A percentile compares a stretch with the other conserved stretches of the same genome.
phyloP scores from a whole-genome alignment of 23 tunicate species.

The Halocynthia roretzi region DNA sequence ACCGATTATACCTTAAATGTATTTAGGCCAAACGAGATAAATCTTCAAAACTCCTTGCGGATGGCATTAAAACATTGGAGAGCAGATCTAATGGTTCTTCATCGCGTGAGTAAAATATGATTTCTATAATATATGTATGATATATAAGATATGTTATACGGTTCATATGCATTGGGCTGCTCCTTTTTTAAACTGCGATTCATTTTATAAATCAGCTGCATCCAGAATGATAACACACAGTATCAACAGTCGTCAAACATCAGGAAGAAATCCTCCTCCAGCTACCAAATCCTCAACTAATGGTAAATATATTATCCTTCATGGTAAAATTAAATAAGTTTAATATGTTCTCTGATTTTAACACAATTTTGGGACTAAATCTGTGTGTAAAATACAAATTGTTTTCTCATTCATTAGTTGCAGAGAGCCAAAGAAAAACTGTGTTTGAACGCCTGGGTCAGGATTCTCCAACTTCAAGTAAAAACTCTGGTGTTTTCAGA shows the following conservation, averaged over 20 bases:
- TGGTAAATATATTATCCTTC: no score
- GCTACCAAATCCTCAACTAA: neutral
- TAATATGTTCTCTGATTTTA: neutral
- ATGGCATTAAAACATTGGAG: slow-evolving; percentile 6
- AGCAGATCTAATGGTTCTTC: neutral
- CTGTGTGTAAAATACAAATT: neutral
- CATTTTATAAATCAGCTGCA: neutral
- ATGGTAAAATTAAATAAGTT: neutral
- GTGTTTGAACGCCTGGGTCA: slow-evolving; percentile 57
- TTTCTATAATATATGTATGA: no score
- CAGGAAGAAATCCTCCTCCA: slow-evolving; percentile 2
- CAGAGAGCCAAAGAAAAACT: slow-evolving; percentile 15
- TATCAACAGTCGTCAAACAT: neutral
- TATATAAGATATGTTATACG: no score
- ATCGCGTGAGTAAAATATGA: no score
- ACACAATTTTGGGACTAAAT: neutral
- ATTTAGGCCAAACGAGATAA: slow-evolving; percentile 7
- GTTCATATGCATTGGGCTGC: no score
- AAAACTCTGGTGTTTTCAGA: slow-evolving; percentile 33
- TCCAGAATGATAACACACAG: slow-evolving; percentile 4
- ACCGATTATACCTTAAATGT: no score
- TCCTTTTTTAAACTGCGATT: no score
- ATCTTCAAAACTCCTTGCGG: slow-evolving; percentile 15
- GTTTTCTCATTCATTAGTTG: neutral
- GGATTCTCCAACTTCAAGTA: slow-evolving; percentile 7